Base-by-base conservation (phyloP, 1,140 invertebrate genomes). In the Dryas iulia region DNA sequence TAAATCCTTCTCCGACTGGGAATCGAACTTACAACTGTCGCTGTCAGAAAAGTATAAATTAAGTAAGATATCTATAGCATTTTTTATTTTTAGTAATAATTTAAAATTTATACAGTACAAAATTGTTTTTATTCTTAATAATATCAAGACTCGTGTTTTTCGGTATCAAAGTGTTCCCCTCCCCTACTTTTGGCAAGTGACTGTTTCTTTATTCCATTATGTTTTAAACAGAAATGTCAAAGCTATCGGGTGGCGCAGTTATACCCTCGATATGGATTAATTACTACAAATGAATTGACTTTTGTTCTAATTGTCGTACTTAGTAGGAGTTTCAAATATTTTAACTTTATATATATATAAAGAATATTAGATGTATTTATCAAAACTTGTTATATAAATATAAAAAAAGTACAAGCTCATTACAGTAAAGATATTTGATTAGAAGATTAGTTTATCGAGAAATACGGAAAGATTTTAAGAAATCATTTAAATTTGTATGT, bases 201-300 rank as follows among this genome's bases (percentile, higher is more conserved):
- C 87, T 84, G 87, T 88, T 90, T 88, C 87, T 88, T 90, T 90
- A 88, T 90, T 86, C 87, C 86, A 90, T 90, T 90, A 90, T 88
- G 83, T 83, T 86, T 86, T 86, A 87, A 89, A 86, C 76, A 81
- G 83, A 84, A 83, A 83, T 86, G 86, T 86, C 86, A 86, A 80
- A 83, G 86, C 82, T 89, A 89, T 89, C 86, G 75, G 69, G 84
- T 84, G 82, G 23, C 47, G 58, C 21, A 23, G 35, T 63, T 52
- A 64, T 70, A 64, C 47, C 53, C 67, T 62, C 56, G 54, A 74
- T 26, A 63, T 14, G 31, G 67, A 68, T 66, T 71, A 54, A 66
- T 67, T 66, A 52, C 14, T 70, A 47, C 30, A 31, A 64, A 64
- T 64, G 24, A 26, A 56, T 56, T 47, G 39, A 47, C 39, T 47